Evolutionary conservation across 2,113 vertebrate species (phyloP).

Genomic region (Serilophus lunatus): DNA sequence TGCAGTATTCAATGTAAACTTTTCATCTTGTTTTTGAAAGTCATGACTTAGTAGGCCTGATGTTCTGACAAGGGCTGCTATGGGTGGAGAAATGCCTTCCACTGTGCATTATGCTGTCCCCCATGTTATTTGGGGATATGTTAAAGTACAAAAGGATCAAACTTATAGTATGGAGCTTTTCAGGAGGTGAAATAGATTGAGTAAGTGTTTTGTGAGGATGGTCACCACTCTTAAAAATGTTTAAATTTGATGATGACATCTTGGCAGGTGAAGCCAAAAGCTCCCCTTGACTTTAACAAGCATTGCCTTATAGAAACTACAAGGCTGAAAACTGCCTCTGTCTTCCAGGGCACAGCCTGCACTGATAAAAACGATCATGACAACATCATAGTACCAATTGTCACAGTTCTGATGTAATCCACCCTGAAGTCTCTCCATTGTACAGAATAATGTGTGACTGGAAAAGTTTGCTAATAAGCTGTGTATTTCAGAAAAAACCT

Average conservation of each 20-base stretch:
- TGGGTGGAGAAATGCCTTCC: not conserved
- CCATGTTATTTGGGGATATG: not conserved
- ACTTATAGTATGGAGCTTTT: not conserved
- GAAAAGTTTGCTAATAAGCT: not conserved
- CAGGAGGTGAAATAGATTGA: not conserved
- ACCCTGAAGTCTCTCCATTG: not conserved
- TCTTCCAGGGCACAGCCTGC: not conserved
- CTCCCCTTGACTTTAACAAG: not conserved
- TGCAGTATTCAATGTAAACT: not conserved
- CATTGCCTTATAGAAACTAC: not conserved
- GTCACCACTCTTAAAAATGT: not conserved
- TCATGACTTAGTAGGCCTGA: accelerated
- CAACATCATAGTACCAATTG: not conserved
- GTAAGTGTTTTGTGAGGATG: not conserved
- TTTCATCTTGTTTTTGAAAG: not conserved
- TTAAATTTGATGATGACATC: not conserved
- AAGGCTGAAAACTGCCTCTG: not conserved
- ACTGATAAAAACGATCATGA: not conserved
- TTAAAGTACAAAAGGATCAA: not conserved
- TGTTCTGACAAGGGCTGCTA: not conserved
- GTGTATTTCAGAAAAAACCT: not conserved
- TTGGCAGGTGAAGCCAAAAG: not conserved
- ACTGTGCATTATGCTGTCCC: not conserved
- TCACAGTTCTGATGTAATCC: not conserved
- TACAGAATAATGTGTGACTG: not conserved